phyloP scores from a whole-genome alignment of 2,888 invertebrate species.

The Mechanitis messenoides region DNA sequence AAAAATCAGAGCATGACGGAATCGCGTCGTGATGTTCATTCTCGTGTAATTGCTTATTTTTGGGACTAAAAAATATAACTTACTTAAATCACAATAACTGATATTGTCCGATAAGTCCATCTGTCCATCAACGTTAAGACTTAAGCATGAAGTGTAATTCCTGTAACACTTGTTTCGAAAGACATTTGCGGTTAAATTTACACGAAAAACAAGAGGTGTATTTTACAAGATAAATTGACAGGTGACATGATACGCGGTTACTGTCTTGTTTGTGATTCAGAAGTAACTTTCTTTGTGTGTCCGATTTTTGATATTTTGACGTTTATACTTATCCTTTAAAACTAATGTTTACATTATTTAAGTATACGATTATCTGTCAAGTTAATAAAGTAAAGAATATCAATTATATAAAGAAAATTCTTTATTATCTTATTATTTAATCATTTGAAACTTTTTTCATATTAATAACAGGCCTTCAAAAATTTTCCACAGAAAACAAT shows the following conservation, averaged over 20 bases:
- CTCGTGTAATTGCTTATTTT: too few relatives aligned
- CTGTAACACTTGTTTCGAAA: constrained; percentile 7
- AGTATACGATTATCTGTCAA: neutral
- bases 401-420: too few relatives aligned
- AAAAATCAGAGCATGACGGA: too few relatives aligned
- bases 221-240: constrained; percentile 17
- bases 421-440: neutral
- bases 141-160: constrained; percentile 8
- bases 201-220: constrained; percentile 13
- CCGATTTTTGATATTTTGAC: neutral
- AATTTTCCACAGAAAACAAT: constrained; percentile 27
- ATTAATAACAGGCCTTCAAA: constrained; percentile 11
- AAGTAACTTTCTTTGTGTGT: neutral
- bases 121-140: constrained; percentile 12
- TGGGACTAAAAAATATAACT: neutral
- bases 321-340: neutral
- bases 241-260: constrained; percentile 16
- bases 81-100: constrained; percentile 4
- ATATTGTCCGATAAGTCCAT: constrained; percentile 6
- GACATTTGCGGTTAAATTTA: constrained; percentile 17
- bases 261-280: constrained; percentile 2
- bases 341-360: neutral
- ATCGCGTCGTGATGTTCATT: too few relatives aligned
- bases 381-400: neutral
- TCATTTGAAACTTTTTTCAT: constrained; percentile 5